Conservation (phyloP, 2,113 vertebrate genomes). For the Ahaetulla prasina region DNA sequence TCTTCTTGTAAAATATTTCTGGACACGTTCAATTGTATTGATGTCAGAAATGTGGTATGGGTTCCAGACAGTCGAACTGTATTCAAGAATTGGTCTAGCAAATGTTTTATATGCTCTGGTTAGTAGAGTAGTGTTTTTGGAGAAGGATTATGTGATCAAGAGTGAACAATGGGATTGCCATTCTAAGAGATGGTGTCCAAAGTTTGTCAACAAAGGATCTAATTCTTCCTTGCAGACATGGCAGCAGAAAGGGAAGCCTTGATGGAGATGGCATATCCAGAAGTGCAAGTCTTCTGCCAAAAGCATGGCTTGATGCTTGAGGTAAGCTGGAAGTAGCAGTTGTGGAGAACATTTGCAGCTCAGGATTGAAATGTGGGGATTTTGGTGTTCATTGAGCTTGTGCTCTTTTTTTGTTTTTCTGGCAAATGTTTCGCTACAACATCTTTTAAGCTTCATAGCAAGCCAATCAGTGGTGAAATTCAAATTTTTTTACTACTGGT, state of each 20-base stretch:
- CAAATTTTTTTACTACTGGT: too few species aligned
- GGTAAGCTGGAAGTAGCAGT: conserved; percentile 56
- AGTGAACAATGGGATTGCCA: background rate
- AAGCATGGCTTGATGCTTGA: conserved; percentile 74
- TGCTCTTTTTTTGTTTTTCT: background rate
- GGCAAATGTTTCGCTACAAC: background rate
- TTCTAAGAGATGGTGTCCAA: background rate
- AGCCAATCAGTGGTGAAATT: too few species aligned
- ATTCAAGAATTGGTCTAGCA: too few species aligned
- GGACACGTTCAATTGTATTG: too few species aligned
- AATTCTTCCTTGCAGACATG: conserved; percentile 67
- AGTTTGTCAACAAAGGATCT: background rate
- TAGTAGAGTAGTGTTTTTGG: too few species aligned
- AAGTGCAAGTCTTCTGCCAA: conserved; percentile 76
- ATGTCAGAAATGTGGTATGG: too few species aligned
- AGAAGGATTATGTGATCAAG: background rate
- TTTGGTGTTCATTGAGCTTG: background rate
- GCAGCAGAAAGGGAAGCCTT: conserved; percentile 74
- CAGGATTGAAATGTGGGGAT: background rate
- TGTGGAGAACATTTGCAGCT: background rate
- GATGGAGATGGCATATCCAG: conserved; percentile 69
- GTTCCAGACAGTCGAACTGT: too few species aligned
- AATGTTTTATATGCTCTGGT: too few species aligned
- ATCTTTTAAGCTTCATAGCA: background rate
- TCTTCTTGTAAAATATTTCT: too few species aligned